Conservation (phyloP, 1,140 invertebrate species). For the Calosoma granatense region DNA sequence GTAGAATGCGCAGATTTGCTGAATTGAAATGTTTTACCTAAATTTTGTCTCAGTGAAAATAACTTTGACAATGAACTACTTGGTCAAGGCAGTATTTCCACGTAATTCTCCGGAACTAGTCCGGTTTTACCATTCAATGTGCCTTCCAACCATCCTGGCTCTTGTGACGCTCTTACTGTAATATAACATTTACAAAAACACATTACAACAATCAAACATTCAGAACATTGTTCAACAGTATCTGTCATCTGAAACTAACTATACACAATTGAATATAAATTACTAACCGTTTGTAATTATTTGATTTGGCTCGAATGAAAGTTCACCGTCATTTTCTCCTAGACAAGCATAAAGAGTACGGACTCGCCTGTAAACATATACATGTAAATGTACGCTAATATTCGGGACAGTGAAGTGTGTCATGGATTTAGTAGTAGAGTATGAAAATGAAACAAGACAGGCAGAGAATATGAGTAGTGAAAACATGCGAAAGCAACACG, state of each 20-base stretch:
- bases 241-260: no score
- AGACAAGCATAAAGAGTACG: slow-evolving; percentile 90
- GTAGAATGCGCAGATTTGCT: slow-evolving; percentile 8
- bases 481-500: neutral
- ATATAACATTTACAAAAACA: slow-evolving; percentile 25
- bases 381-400: neutral
- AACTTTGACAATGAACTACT: slow-evolving; percentile 27
- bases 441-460: neutral
- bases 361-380: slow-evolving; percentile 51
- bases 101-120: slow-evolving; percentile 94
- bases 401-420: neutral
- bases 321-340: slow-evolving; percentile 90
- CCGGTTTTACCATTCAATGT: slow-evolving; percentile 88
- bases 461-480: neutral
- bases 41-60: slow-evolving; percentile 24
- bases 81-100: slow-evolving; percentile 68
- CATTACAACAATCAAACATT: no score
- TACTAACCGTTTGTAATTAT: slow-evolving; percentile 89
- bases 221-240: no score
- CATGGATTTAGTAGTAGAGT: no score
- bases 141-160: slow-evolving; percentile 95
- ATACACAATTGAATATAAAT: slow-evolving; percentile 19
- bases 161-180: slow-evolving; percentile 77
- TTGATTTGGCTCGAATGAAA: slow-evolving; percentile 97
- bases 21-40: slow-evolving; percentile 26